These are phyloP conservation scores for Cataglyphis rosenhaueri DNA, from an alignment of 2,888 invertebrate genomes.

Conservation along the genomic window DNA sequence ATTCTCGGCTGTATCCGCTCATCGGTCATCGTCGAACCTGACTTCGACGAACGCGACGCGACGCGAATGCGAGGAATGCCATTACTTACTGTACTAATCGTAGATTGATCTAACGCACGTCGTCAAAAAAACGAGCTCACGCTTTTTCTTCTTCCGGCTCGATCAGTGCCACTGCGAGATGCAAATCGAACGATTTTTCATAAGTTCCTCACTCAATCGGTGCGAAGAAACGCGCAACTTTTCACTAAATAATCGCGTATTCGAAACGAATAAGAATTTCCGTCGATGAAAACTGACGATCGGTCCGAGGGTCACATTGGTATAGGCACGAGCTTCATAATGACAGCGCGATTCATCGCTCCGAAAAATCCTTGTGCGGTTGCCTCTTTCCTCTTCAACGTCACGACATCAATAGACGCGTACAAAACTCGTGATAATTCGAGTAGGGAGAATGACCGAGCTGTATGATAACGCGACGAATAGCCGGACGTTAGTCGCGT, in stretches of 20 bases:
- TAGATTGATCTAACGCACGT: slow-evolving; percentile 49
- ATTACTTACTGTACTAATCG: slow-evolving; percentile 63
- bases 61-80: not conserved
- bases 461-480: not conserved
- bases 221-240: not conserved
- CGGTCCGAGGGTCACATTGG: not conserved
- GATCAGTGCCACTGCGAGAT: not conserved
- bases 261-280: not conserved
- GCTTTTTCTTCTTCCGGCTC: slow-evolving; percentile 14
- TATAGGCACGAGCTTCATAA: not conserved
- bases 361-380: not conserved
- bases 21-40: not conserved
- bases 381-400: not conserved
- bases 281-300: not conserved
- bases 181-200: slow-evolving; percentile 8
- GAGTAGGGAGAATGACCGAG: not conserved
- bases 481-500: not conserved
- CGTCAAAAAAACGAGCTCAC: slow-evolving; percentile 14
- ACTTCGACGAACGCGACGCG: not conserved
- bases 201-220: not conserved
- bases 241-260: slow-evolving; percentile 12
- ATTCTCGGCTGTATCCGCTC: slow-evolving; percentile 2
- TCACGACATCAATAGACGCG: not conserved
- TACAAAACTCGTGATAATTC: slow-evolving; percentile 11
- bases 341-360: not conserved